Base-by-base conservation (phyloP, 2,113 vertebrate species). In the Elephantulus edwardii region DNA sequence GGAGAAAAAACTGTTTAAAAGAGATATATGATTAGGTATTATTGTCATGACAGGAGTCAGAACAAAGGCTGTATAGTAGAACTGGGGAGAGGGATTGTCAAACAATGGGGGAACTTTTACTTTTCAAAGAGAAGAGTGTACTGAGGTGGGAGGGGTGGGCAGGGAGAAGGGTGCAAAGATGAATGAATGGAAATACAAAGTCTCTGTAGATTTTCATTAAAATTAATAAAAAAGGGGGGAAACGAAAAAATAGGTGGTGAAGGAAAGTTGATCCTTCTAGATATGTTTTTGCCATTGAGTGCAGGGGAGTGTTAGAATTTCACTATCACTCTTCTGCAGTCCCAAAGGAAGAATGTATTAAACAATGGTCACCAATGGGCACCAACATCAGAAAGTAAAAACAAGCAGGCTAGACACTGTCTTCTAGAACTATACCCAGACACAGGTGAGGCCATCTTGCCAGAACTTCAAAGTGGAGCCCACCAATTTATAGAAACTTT, bases 241-340 rank as follows among this genome's bases (percentile, higher is more conserved):
- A n/a, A n/a, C n/a, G n/a, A 30, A n/a, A 6, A 70, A 76, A 62
- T 44, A 76, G 77, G 33, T 88, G 74, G 87, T 72, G 60, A 88
- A 88, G 68, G 20, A 9, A 75, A 77, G 10, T 71, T 87, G 54
- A 68, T 60, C 33, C 66, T 80, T 76, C 80, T 38, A 60, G 70
- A 92, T 79, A 3, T 81, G 76, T 44, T 83, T 48, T 13, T 60
- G 40, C 20, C 40, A 76, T 42, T 28, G 79, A 77, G 26, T 44
- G 38, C n/a, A 85, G 40, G 92, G 50, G 44, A 68, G 58, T 89
- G 5, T 74, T 66, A 77, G 76, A 76, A 60, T 58, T 68, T 30
- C 72, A 76, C 33, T 46, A 77, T 40, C 66, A 62, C 24, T 54
- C n/a, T n/a, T 83, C 66, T 46, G 46, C 1, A 72, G n/a, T n/a